Conservation (phyloP, 1,140 invertebrate genomes). For the Lanistes nyassanus region DNA sequence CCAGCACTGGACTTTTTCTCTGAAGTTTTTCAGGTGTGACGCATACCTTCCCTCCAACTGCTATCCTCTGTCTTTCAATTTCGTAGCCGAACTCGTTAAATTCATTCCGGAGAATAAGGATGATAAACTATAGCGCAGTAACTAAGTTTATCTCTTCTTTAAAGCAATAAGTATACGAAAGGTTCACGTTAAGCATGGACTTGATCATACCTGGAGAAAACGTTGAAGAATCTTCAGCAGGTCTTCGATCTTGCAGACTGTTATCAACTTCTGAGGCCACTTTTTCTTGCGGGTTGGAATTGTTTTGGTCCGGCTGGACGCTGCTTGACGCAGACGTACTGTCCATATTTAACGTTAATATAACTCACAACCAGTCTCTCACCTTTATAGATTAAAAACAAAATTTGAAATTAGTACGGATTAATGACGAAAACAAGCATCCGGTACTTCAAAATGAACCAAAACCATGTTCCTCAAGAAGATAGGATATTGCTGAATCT, state of each 20-base stretch:
- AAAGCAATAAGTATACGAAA: no score
- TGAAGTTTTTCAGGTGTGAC: no score
- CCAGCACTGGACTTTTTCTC: no score
- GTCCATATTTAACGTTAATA: constrained; percentile 6
- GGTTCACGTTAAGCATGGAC: no score
- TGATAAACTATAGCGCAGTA: no score
- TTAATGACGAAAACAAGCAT: neutral
- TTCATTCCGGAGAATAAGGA: no score
- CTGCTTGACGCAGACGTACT: neutral
- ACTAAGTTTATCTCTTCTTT: no score
- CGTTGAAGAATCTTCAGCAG: neutral
- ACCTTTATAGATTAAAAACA: neutral
- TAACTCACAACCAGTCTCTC: neutral
- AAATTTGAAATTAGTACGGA: no score
- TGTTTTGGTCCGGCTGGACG: constrained; percentile 13
- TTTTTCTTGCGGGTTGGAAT: constrained; percentile 20
- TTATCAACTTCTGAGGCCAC: neutral
- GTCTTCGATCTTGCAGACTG: neutral
- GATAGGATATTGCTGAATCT: neutral
- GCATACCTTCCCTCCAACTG: no score
- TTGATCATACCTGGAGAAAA: no score
- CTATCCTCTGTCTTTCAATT: no score
- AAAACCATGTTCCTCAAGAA: neutral
- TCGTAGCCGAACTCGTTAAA: no score
- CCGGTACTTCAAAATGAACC: neutral